These are phyloP conservation scores for Henricia sp. DNA, from an alignment of 53 echinoderm and acorn worm genomes.

Conservation along the genomic window DNA sequence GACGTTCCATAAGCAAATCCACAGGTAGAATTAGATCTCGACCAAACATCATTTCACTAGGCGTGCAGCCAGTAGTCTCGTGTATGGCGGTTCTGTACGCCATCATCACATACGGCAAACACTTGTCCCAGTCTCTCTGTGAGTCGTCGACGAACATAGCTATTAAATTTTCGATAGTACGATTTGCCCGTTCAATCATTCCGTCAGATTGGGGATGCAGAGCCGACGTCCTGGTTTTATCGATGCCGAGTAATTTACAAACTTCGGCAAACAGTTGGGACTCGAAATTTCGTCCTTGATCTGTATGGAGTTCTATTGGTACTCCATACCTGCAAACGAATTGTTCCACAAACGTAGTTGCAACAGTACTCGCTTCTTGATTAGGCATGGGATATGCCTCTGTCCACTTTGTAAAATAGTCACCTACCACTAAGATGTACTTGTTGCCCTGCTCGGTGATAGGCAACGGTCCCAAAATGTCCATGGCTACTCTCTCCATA, in stretches of 20 bases:
- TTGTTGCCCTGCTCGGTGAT: slow-evolving; percentile 11
- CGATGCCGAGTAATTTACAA: neutral
- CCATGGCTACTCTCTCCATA: slow-evolving; percentile 47
- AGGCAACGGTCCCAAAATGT: slow-evolving; percentile 22
- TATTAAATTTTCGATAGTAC: neutral
- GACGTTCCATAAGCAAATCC: neutral
- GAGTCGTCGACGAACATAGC: no score
- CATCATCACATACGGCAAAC: neutral
- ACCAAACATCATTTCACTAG: slow-evolving; percentile 11
- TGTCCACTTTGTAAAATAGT: slow-evolving; percentile 61
- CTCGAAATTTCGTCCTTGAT: slow-evolving; percentile 30
- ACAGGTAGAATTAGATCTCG: neutral
- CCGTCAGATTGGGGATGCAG: neutral
- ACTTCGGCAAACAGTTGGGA: neutral
- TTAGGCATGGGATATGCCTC: slow-evolving; percentile 39
- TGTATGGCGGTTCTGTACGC: slow-evolving; percentile 12
- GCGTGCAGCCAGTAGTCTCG: neutral
- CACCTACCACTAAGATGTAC: slow-evolving; percentile 38
- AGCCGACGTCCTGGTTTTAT: neutral
- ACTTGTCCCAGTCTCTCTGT: no score
- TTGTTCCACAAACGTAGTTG: slow-evolving; percentile 8
- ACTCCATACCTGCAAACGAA: slow-evolving; percentile 21
- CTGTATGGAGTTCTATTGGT: neutral
- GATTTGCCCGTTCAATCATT: slow-evolving; percentile 11
- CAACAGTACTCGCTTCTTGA: slow-evolving; percentile 12